A percentile compares a stretch with the other conserved stretches of the same genome.
These are phyloP conservation scores for Lagodon rhomboides DNA, from an alignment of 2,797 vertebrate species.

Conservation along the genomic window DNA sequence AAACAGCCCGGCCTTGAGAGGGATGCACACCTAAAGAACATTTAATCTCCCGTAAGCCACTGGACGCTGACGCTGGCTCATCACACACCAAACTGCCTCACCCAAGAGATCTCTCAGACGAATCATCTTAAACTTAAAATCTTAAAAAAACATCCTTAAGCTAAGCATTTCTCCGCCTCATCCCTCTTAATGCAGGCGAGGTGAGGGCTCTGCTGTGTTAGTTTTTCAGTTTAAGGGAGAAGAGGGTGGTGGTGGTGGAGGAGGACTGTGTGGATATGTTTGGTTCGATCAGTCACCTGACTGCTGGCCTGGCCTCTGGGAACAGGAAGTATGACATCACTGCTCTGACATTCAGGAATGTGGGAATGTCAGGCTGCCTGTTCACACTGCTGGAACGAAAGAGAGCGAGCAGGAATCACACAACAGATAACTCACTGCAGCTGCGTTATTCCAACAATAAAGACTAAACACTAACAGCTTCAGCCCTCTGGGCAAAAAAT, in stretches of 20 bases:
- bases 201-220: conserved; percentile 28
- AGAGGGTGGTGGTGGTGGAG: conserved; percentile 10
- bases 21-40: conserved; percentile 69
- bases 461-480: conserved; percentile 14
- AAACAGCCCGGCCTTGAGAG: conserved; percentile 56
- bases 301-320: conserved; percentile 66
- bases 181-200: conserved; percentile 30
- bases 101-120: conserved; percentile 37
- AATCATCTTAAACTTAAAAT: conserved; percentile 65
- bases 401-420: conserved; percentile 41
- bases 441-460: conserved; percentile 30
- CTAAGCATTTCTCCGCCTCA: conserved; percentile 47
- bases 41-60: conserved; percentile 72
- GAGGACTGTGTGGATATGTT: conserved; percentile 54
- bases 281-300: conserved; percentile 79
- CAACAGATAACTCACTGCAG: conserved; percentile 42
- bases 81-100: conserved; percentile 56
- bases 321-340: conserved; percentile 87
- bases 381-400: conserved; percentile 63
- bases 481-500: background rate
- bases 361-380: conserved; percentile 80
- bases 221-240: conserved; percentile 4
- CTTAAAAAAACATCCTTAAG: conserved; percentile 54
- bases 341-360: conserved; percentile 82
- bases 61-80: conserved; percentile 61